Base-by-base conservation (phyloP, 2,888 invertebrate genomes). In the Tetragnatha montana region DNA sequence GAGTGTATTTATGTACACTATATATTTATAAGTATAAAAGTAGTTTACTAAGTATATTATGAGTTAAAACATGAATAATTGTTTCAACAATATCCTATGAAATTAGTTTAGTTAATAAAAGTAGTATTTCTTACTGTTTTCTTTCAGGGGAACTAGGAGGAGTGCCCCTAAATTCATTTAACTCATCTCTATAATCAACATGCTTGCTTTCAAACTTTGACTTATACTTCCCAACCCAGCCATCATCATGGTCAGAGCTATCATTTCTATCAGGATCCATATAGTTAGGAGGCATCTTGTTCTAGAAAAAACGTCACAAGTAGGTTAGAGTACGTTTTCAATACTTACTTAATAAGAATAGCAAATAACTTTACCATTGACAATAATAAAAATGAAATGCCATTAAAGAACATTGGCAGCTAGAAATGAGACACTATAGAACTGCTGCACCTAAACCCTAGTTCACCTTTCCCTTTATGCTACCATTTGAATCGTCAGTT, bases 111-210 rank as follows among this genome's bases (percentile, higher is more conserved):
- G 21, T 10, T 10, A 49, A n/a, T 47, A n/a, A 19, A 71, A 21
- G 10, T 35, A 35, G 4, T 4, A 35, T 10, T 47, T 73, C 68
- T 81, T 35, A 89, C 88, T 75, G 79, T 69, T 82, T 87, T 6
- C 87, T 73, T 14, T 90, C 89, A 47, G 89, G 89, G 0, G 89
- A 90, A 50, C 89, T 90, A 49, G 81, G 82, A 22, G 89, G 89
- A 7, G 82, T 90, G 7, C 89, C 89, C 35, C 86, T 75, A 22
- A 87, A 90, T 7, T 86, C 90, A 14, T 47, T 87, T 70, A 90
- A 68, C 71, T 90, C 90, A 22, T 47, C 83, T 8, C 87, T 47
- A 70, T 90, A 90, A 69, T 91, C 91, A 49, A 86, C 49, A 7
- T 82, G 82, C 17, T 71, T 82, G 2, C 81, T 78, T 17, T 75